These are phyloP conservation scores for Kryphioiulus occultus DNA, from an alignment of 2,888 invertebrate genomes.

Conservation along the genomic window DNA sequence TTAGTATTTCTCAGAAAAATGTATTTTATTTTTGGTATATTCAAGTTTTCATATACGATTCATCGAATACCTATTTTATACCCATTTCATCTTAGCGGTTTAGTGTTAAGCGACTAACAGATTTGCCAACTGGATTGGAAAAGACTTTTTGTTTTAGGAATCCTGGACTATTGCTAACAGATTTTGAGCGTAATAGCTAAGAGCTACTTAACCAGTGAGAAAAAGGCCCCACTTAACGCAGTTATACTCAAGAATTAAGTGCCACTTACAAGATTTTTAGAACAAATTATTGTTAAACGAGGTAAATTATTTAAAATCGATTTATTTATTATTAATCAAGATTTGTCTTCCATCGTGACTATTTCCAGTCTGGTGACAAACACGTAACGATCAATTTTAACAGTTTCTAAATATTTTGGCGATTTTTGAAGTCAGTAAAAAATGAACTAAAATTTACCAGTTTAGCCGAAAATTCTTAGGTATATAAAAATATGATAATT, in stretches of 20 bases:
- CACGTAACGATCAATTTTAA: background rate
- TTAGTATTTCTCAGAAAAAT: constrained; percentile 11
- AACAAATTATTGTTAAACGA: background rate
- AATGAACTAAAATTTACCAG: too few relatives aligned
- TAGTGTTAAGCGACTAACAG: background rate
- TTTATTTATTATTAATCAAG: background rate
- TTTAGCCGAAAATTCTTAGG: too few relatives aligned
- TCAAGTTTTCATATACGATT: background rate
- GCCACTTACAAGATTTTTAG: constrained; percentile 27
- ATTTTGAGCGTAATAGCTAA: background rate
- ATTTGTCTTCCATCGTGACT: background rate
- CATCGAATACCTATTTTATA: constrained; percentile 17
- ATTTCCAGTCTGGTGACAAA: background rate
- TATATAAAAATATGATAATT: too few relatives aligned
- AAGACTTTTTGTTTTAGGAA: background rate
- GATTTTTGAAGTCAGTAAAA: too few relatives aligned
- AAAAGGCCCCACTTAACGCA: background rate
- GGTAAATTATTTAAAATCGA: background rate
- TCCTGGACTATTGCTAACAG: background rate
- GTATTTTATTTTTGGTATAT: constrained; percentile 34
- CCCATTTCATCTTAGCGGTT: background rate
- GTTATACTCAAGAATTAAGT: constrained; percentile 15
- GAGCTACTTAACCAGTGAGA: background rate
- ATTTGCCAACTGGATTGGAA: constrained; percentile 1
- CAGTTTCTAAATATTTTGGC: background rate